Percentiles rank a stretch among this genome's conserved stretches.
These are phyloP conservation scores for Ciconia stormi DNA, from an alignment of 2,113 vertebrate genomes.

Conservation along the genomic window DNA sequence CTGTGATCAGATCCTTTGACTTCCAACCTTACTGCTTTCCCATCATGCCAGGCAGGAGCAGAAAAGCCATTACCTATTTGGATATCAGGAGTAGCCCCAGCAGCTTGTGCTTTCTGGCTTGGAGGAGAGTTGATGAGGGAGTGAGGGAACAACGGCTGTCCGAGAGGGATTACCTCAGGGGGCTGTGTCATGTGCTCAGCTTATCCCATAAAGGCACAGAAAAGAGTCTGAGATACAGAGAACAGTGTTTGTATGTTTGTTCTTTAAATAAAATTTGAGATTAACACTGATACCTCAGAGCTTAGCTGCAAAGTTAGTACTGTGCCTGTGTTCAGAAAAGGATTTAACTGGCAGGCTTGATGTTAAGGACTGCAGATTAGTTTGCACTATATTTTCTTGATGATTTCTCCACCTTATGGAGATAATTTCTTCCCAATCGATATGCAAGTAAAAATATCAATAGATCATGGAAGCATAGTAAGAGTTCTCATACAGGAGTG, in stretches of 20 bases:
- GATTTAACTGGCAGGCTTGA: neutral
- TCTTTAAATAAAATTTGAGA: neutral
- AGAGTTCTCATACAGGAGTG: neutral
- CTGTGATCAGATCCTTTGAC: neutral
- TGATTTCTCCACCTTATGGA: neutral
- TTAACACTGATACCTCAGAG: neutral
- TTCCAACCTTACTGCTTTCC: neutral
- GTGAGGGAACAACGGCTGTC: neutral
- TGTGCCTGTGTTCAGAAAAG: neutral
- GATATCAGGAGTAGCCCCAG: neutral
- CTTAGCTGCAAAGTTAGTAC: neutral
- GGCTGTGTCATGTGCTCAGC: neutral
- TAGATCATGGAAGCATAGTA: neutral
- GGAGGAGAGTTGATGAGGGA: neutral
- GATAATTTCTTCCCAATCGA: neutral
- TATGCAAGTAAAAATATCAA: neutral
- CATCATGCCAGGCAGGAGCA: neutral
- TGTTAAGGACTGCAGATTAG: neutral
- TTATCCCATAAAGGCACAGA: neutral
- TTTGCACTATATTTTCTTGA: neutral
- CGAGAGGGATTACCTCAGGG: neutral
- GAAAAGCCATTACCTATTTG: neutral
- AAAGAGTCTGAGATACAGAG: neutral
- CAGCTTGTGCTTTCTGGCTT: neutral
- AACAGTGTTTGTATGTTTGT: neutral